Evolutionary conservation across 2,113 vertebrate genomes (phyloP), one percentile per base, ranked within the genome.

Genomic region (Vidua macroura): DNA sequence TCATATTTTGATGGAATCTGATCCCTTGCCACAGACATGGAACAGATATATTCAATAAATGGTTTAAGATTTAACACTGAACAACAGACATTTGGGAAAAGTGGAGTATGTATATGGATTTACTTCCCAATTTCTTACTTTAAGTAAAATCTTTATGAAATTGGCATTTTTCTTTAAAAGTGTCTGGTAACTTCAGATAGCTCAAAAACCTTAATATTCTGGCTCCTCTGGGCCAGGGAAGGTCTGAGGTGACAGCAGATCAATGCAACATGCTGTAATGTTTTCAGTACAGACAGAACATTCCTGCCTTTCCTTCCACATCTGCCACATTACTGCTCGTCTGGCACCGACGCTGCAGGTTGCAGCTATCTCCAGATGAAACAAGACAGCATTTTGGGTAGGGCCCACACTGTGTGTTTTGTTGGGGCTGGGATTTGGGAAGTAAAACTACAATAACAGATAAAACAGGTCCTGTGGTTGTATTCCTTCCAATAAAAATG

Each of bases 11-110:
- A 74, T 59, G 13, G 33, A 70, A 81, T 48, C 24, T 52, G 79
- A 56, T 53, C 6, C 9, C 48, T 83, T 43, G 28, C 1, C 48
- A 55, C 25, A 59, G 27, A 79, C 23, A 56, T 0, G 0, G 33
- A 79, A 33, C 17, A 88, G 35, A 11, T 74, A 60, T 69, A 83
- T 93, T 31, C 23, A 63, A 22, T 43, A 66, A 69, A 64, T 22
- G 13, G 11, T 73, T 63, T 55, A 66, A 46, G 18, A 63, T 55
- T 83, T 74, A 79, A 55, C 31, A 7, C 46, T 33, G 44, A 73
- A 37, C 15, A 49, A 37, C 16, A 78, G 28, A 33, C 2, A 35
- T 27, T n/a, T 51, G 46, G 16, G 44, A 11, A 53, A 79, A 41
- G 25, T 43, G 11, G 12, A 68, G 59, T 25, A 51, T 1, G 2